Evolutionary conservation across 30 jellyfish, hydroid and myxozoan genomes (phyloP).

Genomic region (Rhopilema esculentum): DNA sequence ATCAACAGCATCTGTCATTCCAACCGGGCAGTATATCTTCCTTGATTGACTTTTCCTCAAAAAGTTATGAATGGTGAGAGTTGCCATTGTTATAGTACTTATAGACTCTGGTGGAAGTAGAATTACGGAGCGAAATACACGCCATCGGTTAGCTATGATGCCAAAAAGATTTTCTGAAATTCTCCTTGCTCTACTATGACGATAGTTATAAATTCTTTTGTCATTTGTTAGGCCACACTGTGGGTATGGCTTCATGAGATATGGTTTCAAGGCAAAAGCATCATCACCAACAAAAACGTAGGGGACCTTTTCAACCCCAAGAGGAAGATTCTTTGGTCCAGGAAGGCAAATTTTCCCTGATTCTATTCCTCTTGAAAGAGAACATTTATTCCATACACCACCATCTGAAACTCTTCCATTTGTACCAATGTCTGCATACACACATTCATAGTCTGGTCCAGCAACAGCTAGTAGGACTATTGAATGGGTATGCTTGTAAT

Average conservation of each 20-base stretch:
- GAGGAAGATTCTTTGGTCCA: constrained; percentile 19
- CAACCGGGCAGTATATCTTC: constrained; percentile 8
- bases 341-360: constrained; percentile 9
- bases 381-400: constrained; percentile 62
- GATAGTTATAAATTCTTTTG: constrained; percentile 58
- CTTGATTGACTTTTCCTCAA: constrained; percentile 12
- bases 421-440: constrained; percentile 43
- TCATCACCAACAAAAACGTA: constrained; percentile 74
- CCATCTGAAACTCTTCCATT: constrained; percentile 44
- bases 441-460: constrained; percentile 30
- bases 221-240: constrained; percentile 65
- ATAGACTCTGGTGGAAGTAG: constrained; percentile 10
- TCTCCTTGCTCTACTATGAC: constrained; percentile 72
- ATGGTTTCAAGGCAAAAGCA: constrained; percentile 70
- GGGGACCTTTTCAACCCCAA: constrained; percentile 44
- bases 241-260: constrained; percentile 74
- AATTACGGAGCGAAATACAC: constrained; percentile 3
- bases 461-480: constrained; percentile 26
- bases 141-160: constrained; percentile 48
- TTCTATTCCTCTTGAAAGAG: constrained; percentile 23
- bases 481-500: constrained; percentile 9
- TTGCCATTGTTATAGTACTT: constrained; percentile 3
- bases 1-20: neutral
- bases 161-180: constrained; percentile 69
- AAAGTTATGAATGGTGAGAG: constrained; percentile 9